A percentile compares a stretch with the other conserved stretches of the same genome.
Evolutionary conservation across 2,888 invertebrate genomes (phyloP).

Genomic region (Conomelus anceps): DNA sequence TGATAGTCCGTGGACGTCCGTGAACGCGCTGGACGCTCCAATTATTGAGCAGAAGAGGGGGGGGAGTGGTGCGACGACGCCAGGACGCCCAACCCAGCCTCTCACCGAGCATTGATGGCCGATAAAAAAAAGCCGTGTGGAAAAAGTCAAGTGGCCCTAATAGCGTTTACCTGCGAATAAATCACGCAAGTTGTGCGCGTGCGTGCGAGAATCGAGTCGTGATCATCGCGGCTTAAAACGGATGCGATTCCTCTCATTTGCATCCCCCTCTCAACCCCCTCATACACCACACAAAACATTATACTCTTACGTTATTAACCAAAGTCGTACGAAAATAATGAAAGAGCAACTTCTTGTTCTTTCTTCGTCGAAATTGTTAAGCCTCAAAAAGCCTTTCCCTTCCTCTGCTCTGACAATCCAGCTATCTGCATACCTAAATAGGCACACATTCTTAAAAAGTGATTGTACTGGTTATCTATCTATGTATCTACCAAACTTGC

Average conservation of each 20-base stretch:
- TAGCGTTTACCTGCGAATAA: background rate
- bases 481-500: background rate
- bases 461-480: background rate
- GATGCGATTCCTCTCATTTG: background rate
- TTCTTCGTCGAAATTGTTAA: background rate
- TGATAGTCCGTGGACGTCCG: constrained; percentile 2
- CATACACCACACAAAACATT: background rate
- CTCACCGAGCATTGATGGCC: background rate
- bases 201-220: no score
- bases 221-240: background rate
- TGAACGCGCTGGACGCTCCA: background rate
- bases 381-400: background rate
- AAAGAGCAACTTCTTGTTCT: background rate
- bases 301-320: background rate
- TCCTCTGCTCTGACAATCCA: no score
- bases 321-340: background rate
- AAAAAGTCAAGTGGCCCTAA: background rate
- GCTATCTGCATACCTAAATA: background rate
- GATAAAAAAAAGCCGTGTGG: background rate
- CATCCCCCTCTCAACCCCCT: background rate
- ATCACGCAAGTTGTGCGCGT: background rate
- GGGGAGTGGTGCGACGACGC: background rate
- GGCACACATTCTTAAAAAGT: background rate
- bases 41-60: background rate
- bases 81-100: no score